A percentile compares a stretch with the other conserved stretches of the same genome.
These are phyloP conservation scores for Verasper variegatus DNA, from an alignment of 2,113 vertebrate genomes.

Conservation along the genomic window DNA sequence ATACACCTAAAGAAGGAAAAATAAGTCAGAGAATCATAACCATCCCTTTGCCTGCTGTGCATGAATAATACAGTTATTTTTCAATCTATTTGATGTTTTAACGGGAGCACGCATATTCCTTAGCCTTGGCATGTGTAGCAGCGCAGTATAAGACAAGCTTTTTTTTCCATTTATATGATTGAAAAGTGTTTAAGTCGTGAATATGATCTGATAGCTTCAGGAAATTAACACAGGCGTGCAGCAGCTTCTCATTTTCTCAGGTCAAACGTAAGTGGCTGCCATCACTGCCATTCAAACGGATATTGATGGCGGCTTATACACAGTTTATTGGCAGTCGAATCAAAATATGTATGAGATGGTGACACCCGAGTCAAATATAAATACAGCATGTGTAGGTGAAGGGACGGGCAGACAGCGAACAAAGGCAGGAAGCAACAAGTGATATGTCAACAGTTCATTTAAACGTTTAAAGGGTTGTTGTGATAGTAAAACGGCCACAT, in stretches of 20 bases:
- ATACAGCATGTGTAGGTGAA: background rate
- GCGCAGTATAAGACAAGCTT: background rate
- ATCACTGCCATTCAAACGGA: constrained; percentile 15
- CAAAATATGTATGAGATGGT: constrained; percentile 8
- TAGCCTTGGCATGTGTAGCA: background rate
- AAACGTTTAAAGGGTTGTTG: no score
- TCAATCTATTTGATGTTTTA: constrained; percentile 1
- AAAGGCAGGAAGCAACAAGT: background rate
- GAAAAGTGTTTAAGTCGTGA: background rate
- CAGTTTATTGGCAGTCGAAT: constrained; percentile 27
- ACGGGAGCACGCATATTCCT: constrained; percentile 22
- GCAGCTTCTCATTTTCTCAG: constrained; percentile 27
- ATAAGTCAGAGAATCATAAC: background rate
- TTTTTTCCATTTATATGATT: background rate
- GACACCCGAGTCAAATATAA: background rate
- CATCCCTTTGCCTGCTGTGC: background rate
- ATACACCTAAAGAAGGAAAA: background rate
- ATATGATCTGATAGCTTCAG: background rate
- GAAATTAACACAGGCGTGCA: constrained; percentile 23
- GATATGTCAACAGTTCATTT: no score
- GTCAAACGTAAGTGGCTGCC: constrained; percentile 32
- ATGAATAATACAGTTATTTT: background rate
- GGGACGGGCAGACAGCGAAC: background rate
- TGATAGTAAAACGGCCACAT: no score
- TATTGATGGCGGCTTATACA: constrained; percentile 19